Percentiles rank a stretch among this genome's conserved stretches.
phyloP scores from a whole-genome alignment of 2,113 vertebrate species.

The Circaetus gallicus region DNA sequence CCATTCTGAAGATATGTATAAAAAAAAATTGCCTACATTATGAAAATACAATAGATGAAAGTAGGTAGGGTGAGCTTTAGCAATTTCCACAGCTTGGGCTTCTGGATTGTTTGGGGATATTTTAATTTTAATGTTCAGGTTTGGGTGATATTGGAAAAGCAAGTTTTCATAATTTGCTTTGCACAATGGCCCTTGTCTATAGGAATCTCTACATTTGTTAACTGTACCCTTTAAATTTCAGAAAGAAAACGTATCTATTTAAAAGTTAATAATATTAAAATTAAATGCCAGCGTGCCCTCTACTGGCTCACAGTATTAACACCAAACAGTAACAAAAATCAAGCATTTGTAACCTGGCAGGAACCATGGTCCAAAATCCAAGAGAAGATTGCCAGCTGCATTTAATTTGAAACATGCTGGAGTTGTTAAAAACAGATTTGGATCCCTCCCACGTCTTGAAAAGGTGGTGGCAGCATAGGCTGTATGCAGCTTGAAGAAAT shows the following conservation, averaged over 20 bases:
- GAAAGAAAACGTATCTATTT: rapidly evolving
- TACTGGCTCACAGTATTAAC: slow-evolving; percentile 3
- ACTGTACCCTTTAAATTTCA: not conserved
- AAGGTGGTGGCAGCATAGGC: not conserved
- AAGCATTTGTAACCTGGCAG: not conserved
- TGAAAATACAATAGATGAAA: not conserved
- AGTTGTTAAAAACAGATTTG: not conserved
- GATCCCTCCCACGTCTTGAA: not conserved
- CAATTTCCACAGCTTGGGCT: not conserved
- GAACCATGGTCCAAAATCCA: not conserved
- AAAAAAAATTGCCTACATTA: not conserved
- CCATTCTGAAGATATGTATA: not conserved
- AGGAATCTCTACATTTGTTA: not conserved
- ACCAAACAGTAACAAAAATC: not conserved
- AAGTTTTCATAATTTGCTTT: not conserved
- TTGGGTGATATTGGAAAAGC: not conserved
- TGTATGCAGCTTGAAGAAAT: not conserved
- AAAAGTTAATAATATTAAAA: not conserved
- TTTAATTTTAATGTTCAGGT: not conserved
- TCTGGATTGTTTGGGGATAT: not conserved
- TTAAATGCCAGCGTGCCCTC: slow-evolving; percentile 62
- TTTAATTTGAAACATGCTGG: not conserved
- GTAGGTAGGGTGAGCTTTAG: not conserved
- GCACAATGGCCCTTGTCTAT: not conserved
- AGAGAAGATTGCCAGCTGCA: not conserved